A percentile compares a stretch with the other conserved stretches of the same genome.
Evolutionary conservation across 2,113 vertebrate species (phyloP).

Genomic region (Oenanthe melanoleuca): DNA sequence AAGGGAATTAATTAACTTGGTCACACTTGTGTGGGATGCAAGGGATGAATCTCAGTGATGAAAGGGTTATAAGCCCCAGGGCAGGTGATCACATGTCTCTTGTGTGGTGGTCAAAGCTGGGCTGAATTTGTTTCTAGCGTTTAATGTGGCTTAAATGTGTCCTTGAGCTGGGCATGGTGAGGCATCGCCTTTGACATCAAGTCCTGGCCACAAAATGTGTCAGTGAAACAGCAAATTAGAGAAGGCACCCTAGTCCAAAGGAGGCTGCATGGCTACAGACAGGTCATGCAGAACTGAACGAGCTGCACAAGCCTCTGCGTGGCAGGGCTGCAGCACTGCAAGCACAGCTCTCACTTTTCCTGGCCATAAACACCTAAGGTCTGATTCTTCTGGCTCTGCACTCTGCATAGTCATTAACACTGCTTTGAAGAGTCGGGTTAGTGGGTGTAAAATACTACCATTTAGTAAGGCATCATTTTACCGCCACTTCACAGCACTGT

Average conservation of each 20-base stretch:
- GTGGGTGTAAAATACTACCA: conserved; percentile 19
- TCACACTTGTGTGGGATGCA: rapidly evolving
- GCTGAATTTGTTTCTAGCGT: not conserved
- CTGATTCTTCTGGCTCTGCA: not conserved
- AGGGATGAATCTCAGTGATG: rapidly evolving
- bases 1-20: not conserved
- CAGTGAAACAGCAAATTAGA: not conserved
- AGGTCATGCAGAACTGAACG: rapidly evolving
- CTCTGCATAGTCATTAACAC: not conserved
- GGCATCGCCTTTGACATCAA: not conserved
- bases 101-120: not conserved
- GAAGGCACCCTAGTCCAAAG: not conserved
- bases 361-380: not conserved
- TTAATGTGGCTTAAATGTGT: not conserved
- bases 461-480: conserved; percentile 3
- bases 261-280: not conserved
- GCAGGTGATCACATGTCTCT: not conserved
- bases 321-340: not conserved
- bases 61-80: not conserved
- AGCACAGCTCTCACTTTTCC: not conserved
- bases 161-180: not conserved
- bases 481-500: not conserved
- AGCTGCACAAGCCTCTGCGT: not conserved
- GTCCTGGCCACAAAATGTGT: not conserved
- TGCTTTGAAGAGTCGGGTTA: not conserved